These are phyloP conservation scores for Pristiophorus japonicus DNA, from an alignment of 2,113 vertebrate genomes.

Conservation along the genomic window DNA sequence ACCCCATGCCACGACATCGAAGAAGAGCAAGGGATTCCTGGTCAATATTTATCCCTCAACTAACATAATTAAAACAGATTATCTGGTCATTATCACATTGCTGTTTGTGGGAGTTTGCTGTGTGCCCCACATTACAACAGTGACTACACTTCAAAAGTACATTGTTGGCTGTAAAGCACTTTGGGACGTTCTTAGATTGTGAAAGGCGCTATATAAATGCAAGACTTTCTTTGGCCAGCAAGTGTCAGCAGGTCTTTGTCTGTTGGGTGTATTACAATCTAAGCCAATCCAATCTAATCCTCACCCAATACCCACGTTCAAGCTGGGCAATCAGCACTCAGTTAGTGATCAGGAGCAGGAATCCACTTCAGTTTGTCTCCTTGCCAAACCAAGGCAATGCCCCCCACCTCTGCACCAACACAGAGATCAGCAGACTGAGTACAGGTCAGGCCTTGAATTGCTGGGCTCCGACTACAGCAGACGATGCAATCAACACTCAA, in stretches of 20 bases:
- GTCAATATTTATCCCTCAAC: background rate
- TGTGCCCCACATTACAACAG: background rate
- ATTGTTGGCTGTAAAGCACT: background rate
- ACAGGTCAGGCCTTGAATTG: background rate
- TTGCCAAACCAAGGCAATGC: background rate
- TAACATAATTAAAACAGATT: background rate
- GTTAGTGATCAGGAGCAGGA: background rate
- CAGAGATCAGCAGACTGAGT: background rate
- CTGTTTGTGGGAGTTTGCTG: background rate
- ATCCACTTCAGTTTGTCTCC: background rate
- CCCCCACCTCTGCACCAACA: no score
- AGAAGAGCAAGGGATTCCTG: background rate
- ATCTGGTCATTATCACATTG: background rate
- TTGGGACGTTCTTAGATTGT: background rate
- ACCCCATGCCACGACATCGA: no score
- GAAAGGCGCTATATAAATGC: background rate
- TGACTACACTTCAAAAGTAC: background rate
- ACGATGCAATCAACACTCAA: background rate
- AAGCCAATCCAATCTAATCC: background rate
- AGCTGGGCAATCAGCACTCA: background rate
- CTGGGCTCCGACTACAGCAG: background rate
- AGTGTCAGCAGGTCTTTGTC: background rate
- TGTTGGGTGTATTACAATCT: background rate
- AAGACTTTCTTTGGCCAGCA: background rate
- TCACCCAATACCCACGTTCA: background rate